These are phyloP conservation scores for Meandrina meandrites DNA, from an alignment of 92 coral and sea anemone species.

Conservation along the genomic window DNA sequence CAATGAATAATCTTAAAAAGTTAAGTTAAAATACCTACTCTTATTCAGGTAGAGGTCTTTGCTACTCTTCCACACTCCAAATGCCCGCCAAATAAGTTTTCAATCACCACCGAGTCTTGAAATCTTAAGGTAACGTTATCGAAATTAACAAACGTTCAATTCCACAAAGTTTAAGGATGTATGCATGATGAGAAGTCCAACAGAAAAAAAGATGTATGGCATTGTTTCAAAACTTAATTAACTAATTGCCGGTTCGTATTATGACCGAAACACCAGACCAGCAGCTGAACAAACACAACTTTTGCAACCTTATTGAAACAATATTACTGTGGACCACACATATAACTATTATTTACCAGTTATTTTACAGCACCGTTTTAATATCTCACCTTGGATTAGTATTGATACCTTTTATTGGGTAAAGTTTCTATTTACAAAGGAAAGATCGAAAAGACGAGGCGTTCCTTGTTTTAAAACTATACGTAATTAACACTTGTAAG, in stretches of 20 bases:
- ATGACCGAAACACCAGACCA: background rate
- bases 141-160: background rate
- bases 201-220: too few species aligned
- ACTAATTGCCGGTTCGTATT: background rate
- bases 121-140: background rate
- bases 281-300: slow-evolving; percentile 6
- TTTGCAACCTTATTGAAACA: background rate
- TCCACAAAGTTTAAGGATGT: background rate
- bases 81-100: background rate
- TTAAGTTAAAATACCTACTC: background rate
- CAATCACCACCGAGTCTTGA: background rate
- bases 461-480: too few species aligned
- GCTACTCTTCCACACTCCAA: background rate
- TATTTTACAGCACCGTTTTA: background rate
- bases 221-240: background rate
- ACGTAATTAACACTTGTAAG: too few species aligned
- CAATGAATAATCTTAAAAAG: background rate
- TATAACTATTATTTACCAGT: background rate
- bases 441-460: background rate
- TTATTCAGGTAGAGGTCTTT: background rate
- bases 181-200: background rate
- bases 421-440: background rate
- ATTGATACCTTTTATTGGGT: background rate
- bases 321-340: background rate
- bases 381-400: background rate